Evolutionary conservation across 2,113 vertebrate genomes (phyloP).

Genomic region (Neogale vison): DNA sequence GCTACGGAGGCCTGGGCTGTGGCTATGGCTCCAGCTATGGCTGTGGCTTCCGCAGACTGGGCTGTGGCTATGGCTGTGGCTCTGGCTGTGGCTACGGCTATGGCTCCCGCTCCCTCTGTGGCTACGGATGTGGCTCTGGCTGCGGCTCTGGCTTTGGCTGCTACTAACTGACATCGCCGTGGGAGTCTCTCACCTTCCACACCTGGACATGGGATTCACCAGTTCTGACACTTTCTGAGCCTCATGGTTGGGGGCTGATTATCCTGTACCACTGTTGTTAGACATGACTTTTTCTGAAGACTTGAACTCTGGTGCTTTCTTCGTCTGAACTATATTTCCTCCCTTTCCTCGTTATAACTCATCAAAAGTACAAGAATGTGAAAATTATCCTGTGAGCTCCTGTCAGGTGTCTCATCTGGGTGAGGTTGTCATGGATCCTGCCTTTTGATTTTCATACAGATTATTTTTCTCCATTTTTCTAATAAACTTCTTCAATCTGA

Average conservation of each 20-base stretch:
- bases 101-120: background rate
- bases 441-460: background rate
- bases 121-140: background rate
- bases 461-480: background rate
- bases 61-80: too few species aligned
- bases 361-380: background rate
- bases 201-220: background rate
- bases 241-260: background rate
- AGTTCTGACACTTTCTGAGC: background rate
- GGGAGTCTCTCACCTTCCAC: background rate
- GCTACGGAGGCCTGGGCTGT: too few species aligned
- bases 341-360: background rate
- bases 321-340: background rate
- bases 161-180: fast-evolving
- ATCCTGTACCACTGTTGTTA: background rate
- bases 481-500: constrained; percentile 51
- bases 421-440: background rate
- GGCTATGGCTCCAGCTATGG: too few species aligned
- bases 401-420: background rate
- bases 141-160: background rate
- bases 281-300: background rate
- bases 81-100: background rate
- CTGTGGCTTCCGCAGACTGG: too few species aligned
- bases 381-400: background rate
- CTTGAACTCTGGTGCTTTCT: background rate